phyloP scores from a whole-genome alignment of 2,113 vertebrate species.

The Megaceryle maxima region DNA sequence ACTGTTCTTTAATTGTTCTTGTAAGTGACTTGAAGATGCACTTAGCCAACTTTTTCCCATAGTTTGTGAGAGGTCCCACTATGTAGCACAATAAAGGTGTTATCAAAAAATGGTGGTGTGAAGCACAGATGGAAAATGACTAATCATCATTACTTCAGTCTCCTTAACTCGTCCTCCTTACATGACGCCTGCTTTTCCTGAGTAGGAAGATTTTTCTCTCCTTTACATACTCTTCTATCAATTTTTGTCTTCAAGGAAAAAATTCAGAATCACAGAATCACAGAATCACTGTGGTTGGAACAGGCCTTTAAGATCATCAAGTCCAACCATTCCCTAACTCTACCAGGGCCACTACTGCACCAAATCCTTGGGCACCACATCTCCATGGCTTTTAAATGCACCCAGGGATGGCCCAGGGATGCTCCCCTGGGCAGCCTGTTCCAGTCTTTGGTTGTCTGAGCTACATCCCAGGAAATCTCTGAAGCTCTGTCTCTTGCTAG shows the following conservation, averaged over 20 bases:
- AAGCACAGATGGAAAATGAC: neutral
- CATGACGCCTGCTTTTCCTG: neutral
- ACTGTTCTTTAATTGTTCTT: rapidly evolving
- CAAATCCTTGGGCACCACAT: no score
- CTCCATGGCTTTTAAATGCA: no score
- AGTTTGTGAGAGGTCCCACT: neutral
- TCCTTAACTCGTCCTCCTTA: neutral
- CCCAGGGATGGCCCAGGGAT: no score
- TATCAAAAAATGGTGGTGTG: neutral
- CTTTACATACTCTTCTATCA: neutral
- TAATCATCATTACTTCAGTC: neutral
- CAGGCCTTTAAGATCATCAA: no score
- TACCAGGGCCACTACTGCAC: no score
- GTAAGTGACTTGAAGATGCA: neutral
- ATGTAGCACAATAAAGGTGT: neutral
- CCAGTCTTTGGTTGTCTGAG: no score
- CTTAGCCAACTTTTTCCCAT: neutral
- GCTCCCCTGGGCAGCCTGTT: no score
- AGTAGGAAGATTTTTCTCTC: neutral
- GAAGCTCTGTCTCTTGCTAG: no score
- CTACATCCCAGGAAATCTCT: no score
- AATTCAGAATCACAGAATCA: no score
- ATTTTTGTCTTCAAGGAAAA: neutral
- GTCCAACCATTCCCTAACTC: no score
- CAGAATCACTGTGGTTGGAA: no score